Conservation (phyloP, 2,797 vertebrate species). For the Sternotherus odoratus region DNA sequence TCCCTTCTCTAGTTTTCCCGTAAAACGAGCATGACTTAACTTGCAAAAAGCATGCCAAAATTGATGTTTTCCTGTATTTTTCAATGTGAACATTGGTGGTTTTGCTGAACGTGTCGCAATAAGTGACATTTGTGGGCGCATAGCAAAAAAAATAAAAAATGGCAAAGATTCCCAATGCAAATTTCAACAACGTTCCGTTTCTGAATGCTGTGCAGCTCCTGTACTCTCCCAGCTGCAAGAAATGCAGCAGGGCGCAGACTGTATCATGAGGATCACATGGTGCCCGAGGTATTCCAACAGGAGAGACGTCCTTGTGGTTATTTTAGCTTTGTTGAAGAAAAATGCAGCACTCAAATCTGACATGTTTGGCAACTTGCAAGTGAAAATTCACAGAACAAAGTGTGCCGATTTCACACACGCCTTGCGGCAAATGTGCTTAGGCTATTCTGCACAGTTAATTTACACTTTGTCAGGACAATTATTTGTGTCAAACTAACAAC, state of each 20-base stretch:
- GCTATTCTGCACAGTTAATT: background rate
- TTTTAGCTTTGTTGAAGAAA: background rate
- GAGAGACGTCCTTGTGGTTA: background rate
- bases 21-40: background rate
- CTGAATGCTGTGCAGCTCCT: background rate
- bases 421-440: background rate
- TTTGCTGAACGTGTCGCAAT: constrained; percentile 26
- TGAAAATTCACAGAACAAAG: constrained; percentile 38
- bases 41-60: constrained; percentile 7
- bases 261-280: rapidly evolving
- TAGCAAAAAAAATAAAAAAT: constrained; percentile 45
- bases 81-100: constrained; percentile 60
- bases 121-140: constrained; percentile 53
- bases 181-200: constrained; percentile 8
- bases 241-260: rapidly evolving
- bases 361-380: constrained; percentile 14
- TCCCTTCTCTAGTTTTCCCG: background rate
- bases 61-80: constrained; percentile 59
- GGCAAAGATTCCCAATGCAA: constrained; percentile 24
- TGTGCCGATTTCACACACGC: background rate
- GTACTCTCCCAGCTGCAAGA: rapidly evolving
- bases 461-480: background rate
- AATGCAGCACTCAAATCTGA: background rate
- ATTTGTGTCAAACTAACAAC: background rate
- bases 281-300: background rate